phyloP scores from a whole-genome alignment of 1,140 invertebrate species.

The Leguminivora glycinivorella region DNA sequence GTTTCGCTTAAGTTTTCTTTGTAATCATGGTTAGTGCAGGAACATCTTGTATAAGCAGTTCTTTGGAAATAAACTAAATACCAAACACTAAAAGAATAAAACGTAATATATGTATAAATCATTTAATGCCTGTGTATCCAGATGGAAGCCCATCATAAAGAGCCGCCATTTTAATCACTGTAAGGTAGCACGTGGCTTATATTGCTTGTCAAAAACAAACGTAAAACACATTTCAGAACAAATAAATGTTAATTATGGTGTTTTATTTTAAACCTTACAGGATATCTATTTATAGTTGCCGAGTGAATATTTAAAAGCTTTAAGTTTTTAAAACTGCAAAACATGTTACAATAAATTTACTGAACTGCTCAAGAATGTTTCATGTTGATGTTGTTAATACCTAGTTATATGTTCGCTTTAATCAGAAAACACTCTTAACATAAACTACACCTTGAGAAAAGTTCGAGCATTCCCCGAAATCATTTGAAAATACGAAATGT shows the following conservation, averaged over 20 bases:
- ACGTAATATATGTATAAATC: background rate
- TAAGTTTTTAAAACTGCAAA: no score
- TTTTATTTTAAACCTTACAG: background rate
- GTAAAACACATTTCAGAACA: constrained; percentile 9
- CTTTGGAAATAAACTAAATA: no score
- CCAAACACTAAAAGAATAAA: background rate
- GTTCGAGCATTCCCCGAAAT: background rate
- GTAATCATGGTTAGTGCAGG: no score
- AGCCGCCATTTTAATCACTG: constrained; percentile 5
- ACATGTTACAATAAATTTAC: no score
- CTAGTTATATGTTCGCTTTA: background rate
- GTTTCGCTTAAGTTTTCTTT: no score
- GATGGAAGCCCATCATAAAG: background rate
- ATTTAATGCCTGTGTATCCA: background rate
- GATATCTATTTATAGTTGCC: background rate
- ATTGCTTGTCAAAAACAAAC: constrained; percentile 16
- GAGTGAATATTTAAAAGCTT: no score
- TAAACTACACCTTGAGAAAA: background rate
- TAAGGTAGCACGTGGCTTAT: constrained; percentile 11
- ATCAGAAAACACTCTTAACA: background rate
- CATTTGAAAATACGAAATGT: background rate
- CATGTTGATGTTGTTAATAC: no score
- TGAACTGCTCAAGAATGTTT: no score
- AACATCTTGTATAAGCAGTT: background rate
- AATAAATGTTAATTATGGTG: background rate